Percentiles rank a stretch among this genome's conserved stretches.
These are phyloP conservation scores for Lochmaea capreae DNA, from an alignment of 2,888 invertebrate species.

Conservation along the genomic window DNA sequence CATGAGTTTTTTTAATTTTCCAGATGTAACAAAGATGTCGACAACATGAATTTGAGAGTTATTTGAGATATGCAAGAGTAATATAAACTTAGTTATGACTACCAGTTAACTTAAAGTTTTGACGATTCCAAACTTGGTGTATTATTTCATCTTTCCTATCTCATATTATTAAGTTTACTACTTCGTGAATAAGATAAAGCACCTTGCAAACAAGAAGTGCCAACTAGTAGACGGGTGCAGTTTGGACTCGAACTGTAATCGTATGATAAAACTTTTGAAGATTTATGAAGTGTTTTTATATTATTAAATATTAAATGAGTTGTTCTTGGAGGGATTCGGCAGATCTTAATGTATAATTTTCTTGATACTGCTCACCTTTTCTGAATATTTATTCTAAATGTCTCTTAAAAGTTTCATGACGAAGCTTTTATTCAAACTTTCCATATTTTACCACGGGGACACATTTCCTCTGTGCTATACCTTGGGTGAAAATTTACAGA, in stretches of 20 bases:
- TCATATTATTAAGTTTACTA: slow-evolving; percentile 24
- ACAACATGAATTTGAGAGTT: background rate
- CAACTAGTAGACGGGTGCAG: slow-evolving; percentile 12
- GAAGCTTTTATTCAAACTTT: too few relatives aligned
- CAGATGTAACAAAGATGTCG: too few relatives aligned
- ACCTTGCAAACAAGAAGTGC: slow-evolving; percentile 18
- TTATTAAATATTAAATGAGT: background rate
- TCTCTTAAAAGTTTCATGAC: too few relatives aligned
- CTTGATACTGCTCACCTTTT: too few relatives aligned
- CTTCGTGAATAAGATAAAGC: slow-evolving; percentile 23
- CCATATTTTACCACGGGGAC: too few relatives aligned
- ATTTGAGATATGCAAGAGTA: slow-evolving; percentile 3
- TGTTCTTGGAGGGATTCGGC: background rate
- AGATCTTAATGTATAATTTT: too few relatives aligned
- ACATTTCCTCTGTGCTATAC: too few relatives aligned
- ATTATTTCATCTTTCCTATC: slow-evolving; percentile 13
- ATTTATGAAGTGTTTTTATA: slow-evolving; percentile 4
- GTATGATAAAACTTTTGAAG: slow-evolving; percentile 4
- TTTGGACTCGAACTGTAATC: background rate
- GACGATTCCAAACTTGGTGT: slow-evolving; percentile 15
- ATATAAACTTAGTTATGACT: slow-evolving; percentile 16
- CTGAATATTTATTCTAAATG: too few relatives aligned
- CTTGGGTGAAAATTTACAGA: too few relatives aligned
- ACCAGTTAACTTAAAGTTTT: slow-evolving; percentile 20
- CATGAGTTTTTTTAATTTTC: too few relatives aligned